Base-by-base conservation (phyloP, 1,140 invertebrate genomes). In the Hypsibius dujardini region DNA sequence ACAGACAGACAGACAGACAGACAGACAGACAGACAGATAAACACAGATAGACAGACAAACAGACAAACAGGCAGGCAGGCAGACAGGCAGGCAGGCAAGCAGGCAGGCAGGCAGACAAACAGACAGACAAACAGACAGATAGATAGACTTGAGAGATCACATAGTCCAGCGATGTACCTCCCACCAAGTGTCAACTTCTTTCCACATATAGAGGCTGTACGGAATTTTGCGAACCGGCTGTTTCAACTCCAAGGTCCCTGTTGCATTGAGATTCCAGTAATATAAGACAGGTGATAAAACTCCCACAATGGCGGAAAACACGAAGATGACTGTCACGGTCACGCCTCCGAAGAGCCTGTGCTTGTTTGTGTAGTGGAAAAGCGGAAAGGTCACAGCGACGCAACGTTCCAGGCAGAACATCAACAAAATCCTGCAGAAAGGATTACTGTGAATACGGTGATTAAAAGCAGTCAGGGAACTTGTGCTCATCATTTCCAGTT, bases 101-200 rank as follows among this genome's bases (percentile, higher is more conserved):
- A 28, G 28, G 28, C 28, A 28, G 28, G 28, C 28, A 28, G 28
- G 28, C 28, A 28, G 28, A 28, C 28, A 28, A 28, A 28, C n/a
- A n/a, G n/a, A n/a, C n/a, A n/a, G n/a, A n/a, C n/a, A n/a, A n/a
- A n/a, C 28, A 28, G 28, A 28, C 28, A 28, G 28, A 28, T 28
- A 28, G 28, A 28, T 28, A 28, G 28, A 28, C 28, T 28, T 28
- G 28, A 28, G 28, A 28, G 28, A 28, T 28, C 28, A 28, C 28
- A 28, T 28, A 28, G 28, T 28, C 28, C 28, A 28, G 28, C 0
- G 28, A 56, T 56, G 7, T 56, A 56, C 50, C 50, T 56, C 50
- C 50, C 50, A 56, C 50, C 50, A 56, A 12, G n/a, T n/a, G 50
- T 56, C 50, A n/a, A 56, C 50, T 56, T 56, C 50, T 56, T 56